Evolutionary conservation across 2,888 invertebrate species (phyloP).

Genomic region (Siphonodentalium dalli): DNA sequence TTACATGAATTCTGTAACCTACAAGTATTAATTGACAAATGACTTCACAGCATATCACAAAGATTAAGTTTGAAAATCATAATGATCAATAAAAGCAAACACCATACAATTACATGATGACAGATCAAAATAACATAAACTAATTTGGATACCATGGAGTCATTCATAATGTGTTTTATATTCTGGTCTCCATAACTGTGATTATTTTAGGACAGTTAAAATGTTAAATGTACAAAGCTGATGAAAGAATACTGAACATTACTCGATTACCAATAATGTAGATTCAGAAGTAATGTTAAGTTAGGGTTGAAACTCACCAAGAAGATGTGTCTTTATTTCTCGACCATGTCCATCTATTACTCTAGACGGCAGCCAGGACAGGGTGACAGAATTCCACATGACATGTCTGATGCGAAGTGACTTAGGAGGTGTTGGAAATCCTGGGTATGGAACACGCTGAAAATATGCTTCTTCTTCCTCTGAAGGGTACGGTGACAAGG

Average conservation of each 20-base stretch:
- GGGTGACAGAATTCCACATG: constrained; percentile 41
- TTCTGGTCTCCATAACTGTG: neutral
- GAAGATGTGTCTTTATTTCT: constrained; percentile 41
- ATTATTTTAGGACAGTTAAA: too few relatives aligned
- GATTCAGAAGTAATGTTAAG: too few relatives aligned
- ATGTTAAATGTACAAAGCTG: too few relatives aligned
- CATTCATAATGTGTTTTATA: neutral
- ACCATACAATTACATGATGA: neutral
- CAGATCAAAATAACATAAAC: neutral
- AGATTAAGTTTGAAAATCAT: too few relatives aligned
- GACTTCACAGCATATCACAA: too few relatives aligned
- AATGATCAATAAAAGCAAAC: too few relatives aligned
- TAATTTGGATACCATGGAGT: neutral
- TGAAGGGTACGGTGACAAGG: constrained; percentile 53
- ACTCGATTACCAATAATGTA: too few relatives aligned
- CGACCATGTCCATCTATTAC: constrained; percentile 38
- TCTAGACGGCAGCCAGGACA: constrained; percentile 53
- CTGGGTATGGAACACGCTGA: constrained; percentile 43
- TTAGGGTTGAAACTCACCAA: constrained; percentile 41
- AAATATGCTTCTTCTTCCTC: constrained; percentile 51
- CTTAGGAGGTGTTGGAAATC: constrained; percentile 57
- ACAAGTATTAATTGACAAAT: too few relatives aligned
- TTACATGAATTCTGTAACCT: constrained; percentile 60
- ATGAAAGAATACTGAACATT: too few relatives aligned
- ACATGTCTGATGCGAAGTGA: constrained; percentile 43